These are phyloP conservation scores for Acrobasis repandana DNA, from an alignment of 2,888 invertebrate species.

Conservation along the genomic window DNA sequence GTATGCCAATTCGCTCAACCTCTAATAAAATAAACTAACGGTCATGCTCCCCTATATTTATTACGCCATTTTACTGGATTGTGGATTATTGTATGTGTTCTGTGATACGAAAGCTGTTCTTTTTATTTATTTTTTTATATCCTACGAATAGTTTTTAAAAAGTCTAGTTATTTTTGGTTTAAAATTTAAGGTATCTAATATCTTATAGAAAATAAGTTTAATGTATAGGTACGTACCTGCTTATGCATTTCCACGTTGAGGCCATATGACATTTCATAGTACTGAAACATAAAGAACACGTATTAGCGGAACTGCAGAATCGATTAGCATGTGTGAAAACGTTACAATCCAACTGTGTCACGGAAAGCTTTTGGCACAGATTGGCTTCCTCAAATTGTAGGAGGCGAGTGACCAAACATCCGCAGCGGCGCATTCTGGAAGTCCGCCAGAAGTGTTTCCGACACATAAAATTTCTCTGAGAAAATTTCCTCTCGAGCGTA, in stretches of 20 bases:
- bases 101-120: slow-evolving; percentile 14
- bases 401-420: slow-evolving; percentile 79
- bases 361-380: slow-evolving; percentile 73
- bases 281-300: slow-evolving; percentile 87
- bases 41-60: background rate
- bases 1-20: slow-evolving; percentile 53
- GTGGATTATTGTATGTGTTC: slow-evolving; percentile 38
- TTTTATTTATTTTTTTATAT: background rate
- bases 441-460: slow-evolving; percentile 78
- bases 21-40: slow-evolving; percentile 50
- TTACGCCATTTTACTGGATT: slow-evolving; percentile 39
- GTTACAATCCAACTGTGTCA: slow-evolving; percentile 58
- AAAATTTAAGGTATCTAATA: background rate
- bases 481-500: slow-evolving; percentile 78
- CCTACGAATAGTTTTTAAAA: background rate
- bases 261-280: slow-evolving; percentile 99
- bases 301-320: slow-evolving; percentile 60
- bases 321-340: slow-evolving; percentile 60
- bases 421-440: slow-evolving; percentile 74
- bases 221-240: slow-evolving; percentile 86
- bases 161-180: background rate
- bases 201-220: slow-evolving; percentile 24
- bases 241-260: slow-evolving; percentile 99
- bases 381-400: slow-evolving; percentile 78
- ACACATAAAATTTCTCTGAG: slow-evolving; percentile 79